These are phyloP conservation scores for Cephus nigrinus DNA, from an alignment of 2,888 invertebrate species.

Conservation along the genomic window DNA sequence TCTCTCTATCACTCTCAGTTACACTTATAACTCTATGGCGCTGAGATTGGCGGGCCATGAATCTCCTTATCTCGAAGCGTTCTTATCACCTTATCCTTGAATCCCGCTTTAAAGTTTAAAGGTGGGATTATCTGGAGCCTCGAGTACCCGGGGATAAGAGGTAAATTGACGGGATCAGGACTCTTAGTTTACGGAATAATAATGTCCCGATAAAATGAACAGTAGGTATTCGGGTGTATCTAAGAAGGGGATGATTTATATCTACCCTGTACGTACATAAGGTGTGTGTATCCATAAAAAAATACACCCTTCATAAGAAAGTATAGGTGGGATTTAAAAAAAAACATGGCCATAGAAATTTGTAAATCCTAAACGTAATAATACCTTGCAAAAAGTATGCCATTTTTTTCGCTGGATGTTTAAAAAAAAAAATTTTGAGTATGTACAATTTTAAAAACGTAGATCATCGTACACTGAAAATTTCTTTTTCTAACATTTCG, in stretches of 20 bases:
- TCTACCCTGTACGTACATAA: not conserved
- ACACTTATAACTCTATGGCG: not conserved
- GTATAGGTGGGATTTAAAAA: too few species aligned
- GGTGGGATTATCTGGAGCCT: conserved; percentile 37
- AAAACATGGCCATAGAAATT: too few species aligned
- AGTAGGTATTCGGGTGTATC: not conserved
- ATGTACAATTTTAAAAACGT: too few species aligned
- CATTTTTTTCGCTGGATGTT: too few species aligned
- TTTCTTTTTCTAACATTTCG: rapidly evolving
- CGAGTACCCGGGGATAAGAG: conserved; percentile 31
- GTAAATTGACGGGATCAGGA: conserved; percentile 32
- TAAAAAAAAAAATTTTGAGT: too few species aligned
- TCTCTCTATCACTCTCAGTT: not conserved
- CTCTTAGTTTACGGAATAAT: not conserved
- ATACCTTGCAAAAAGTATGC: too few species aligned
- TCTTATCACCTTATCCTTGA: conserved; percentile 29
- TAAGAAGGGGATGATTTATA: not conserved
- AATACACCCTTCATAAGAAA: not conserved
- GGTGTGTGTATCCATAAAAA: not conserved
- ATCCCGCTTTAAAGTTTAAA: conserved; percentile 34
- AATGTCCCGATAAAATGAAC: not conserved
- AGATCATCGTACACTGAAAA: not conserved
- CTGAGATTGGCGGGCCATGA: conserved; percentile 6
- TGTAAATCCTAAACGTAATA: too few species aligned
- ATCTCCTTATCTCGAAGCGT: conserved; percentile 25